A percentile compares a stretch with the other conserved stretches of the same genome.
These are phyloP conservation scores for Pseudobourletiella spinata DNA, from an alignment of 1,140 invertebrate genomes.

Conservation along the genomic window DNA sequence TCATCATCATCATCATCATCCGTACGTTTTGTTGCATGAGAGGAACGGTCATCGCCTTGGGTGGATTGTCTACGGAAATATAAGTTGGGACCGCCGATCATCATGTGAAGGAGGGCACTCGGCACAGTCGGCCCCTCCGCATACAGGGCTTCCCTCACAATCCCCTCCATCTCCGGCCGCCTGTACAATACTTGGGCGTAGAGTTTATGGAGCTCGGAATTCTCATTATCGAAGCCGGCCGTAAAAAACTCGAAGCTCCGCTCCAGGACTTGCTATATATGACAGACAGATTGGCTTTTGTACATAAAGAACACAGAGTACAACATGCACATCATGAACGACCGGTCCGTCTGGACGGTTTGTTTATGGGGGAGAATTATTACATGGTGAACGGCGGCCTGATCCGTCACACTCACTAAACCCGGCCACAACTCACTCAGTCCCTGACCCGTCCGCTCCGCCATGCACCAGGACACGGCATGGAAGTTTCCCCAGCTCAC, in stretches of 20 bases:
- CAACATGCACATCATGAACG: too few species aligned
- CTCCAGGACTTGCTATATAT: background rate
- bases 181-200: background rate
- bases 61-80: background rate
- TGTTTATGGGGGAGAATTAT: background rate
- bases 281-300: too few species aligned
- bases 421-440: background rate
- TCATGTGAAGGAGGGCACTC: slow-evolving; percentile 3
- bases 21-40: too few species aligned
- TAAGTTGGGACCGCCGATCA: slow-evolving; percentile 6
- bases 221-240: background rate
- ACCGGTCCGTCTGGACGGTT: too few species aligned
- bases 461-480: slow-evolving; percentile 47
- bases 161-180: background rate
- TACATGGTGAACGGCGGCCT: background rate
- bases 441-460: background rate
- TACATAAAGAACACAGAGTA: background rate
- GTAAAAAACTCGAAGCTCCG: background rate
- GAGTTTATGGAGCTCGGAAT: background rate
- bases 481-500: slow-evolving; percentile 60
- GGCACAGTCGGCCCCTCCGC: background rate
- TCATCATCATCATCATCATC: background rate
- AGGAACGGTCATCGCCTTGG: background rate
- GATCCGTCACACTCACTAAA: background rate
- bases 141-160: background rate